Percentiles rank a stretch among this genome's conserved stretches.
phyloP scores from a whole-genome alignment of 1,140 invertebrate species.

The Papilio dardanus region DNA sequence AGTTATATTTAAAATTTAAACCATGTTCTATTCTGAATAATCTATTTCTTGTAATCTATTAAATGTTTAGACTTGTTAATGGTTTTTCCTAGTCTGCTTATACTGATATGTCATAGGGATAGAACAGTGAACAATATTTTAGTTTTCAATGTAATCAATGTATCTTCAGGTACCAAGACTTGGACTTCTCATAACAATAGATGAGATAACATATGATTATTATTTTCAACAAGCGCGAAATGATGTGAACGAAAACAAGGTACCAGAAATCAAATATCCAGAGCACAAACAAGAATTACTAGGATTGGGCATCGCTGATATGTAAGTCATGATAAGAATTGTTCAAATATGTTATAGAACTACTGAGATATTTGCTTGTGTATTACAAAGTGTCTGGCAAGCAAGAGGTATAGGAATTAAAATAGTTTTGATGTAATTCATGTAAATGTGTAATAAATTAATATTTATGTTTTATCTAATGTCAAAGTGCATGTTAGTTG shows the following conservation, averaged over 20 bases:
- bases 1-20: neutral
- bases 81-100: neutral
- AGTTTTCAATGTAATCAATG: neutral
- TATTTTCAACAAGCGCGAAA: conserved; percentile 92
- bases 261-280: conserved; percentile 90
- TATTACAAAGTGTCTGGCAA: neutral
- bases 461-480: conserved; percentile 9
- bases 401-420: neutral
- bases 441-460: neutral
- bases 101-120: no score
- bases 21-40: neutral
- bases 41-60: neutral
- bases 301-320: conserved; percentile 92
- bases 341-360: conserved; percentile 4
- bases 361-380: neutral
- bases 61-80: neutral
- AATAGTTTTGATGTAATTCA: neutral
- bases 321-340: conserved; percentile 83
- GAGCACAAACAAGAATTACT: conserved; percentile 89
- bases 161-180: conserved; percentile 82
- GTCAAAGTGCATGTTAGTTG: conserved; percentile 32
- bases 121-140: neutral
- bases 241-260: conserved; percentile 90
- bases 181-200: conserved; percentile 85
- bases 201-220: conserved; percentile 90